phyloP scores from a whole-genome alignment of 2,888 invertebrate species.

The Nephrotoma appendiculata region DNA sequence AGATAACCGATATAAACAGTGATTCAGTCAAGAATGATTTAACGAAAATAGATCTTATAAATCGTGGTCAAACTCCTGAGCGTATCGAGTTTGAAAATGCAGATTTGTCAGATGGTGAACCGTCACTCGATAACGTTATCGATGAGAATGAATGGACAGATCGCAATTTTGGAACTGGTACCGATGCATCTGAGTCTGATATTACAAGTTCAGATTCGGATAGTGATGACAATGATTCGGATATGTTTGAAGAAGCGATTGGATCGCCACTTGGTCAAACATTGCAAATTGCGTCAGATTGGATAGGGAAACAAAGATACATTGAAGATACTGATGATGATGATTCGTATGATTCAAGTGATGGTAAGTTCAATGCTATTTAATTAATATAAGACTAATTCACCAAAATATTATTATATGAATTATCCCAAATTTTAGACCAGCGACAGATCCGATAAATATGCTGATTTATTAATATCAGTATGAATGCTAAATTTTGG shows the following conservation, averaged over 20 bases:
- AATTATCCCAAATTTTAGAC: too few relatives aligned
- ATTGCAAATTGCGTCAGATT: slow-evolving; percentile 50
- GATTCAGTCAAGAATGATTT: slow-evolving; percentile 19
- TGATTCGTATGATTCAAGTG: slow-evolving; percentile 33
- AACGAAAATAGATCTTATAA: slow-evolving; percentile 25
- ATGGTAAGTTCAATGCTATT: slow-evolving; percentile 21
- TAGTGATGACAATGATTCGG: slow-evolving; percentile 45
- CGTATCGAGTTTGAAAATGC: slow-evolving; percentile 67
- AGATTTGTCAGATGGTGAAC: slow-evolving; percentile 46
- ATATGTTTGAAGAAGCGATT: slow-evolving; percentile 52
- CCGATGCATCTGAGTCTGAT: slow-evolving; percentile 55
- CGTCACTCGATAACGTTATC: slow-evolving; percentile 55
- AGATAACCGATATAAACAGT: slow-evolving; percentile 18
- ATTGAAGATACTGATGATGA: slow-evolving; percentile 29
- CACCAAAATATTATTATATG: too few relatives aligned
- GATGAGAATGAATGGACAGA: slow-evolving; percentile 96
- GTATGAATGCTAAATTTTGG: too few relatives aligned
- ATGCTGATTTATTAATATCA: too few relatives aligned
- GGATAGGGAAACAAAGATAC: slow-evolving; percentile 43
- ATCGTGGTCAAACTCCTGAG: slow-evolving; percentile 53
- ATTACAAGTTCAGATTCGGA: slow-evolving; percentile 38
- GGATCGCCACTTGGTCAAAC: slow-evolving; percentile 45
- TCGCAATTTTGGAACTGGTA: slow-evolving; percentile 73
- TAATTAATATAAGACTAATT: too few relatives aligned
- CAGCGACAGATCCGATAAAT: too few relatives aligned